Conservation (phyloP, 2,113 vertebrate genomes). For the Larimichthys crocea region DNA sequence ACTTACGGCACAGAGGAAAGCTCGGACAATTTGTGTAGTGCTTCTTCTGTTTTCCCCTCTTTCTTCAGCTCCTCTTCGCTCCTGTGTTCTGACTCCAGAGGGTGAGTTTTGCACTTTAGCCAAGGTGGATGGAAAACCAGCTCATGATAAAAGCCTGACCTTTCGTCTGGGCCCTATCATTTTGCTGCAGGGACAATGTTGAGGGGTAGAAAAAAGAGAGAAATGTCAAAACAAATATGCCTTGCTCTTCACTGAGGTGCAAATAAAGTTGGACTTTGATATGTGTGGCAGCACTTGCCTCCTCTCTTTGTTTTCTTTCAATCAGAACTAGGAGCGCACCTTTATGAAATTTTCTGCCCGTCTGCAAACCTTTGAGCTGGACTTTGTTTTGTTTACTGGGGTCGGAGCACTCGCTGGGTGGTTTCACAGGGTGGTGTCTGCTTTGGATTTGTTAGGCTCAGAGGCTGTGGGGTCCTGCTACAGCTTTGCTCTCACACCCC, state of each 20-base stretch:
- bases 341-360: slow-evolving; percentile 12
- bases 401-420: slow-evolving; percentile 11
- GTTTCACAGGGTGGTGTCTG: slow-evolving; percentile 36
- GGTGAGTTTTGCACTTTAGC: slow-evolving; percentile 29
- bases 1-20: slow-evolving; percentile 29
- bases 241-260: slow-evolving; percentile 49
- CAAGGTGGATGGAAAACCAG: slow-evolving; percentile 55
- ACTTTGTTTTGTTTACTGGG: slow-evolving; percentile 23
- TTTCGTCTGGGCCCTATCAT: slow-evolving; percentile 66
- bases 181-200: slow-evolving; percentile 53
- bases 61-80: slow-evolving; percentile 17
- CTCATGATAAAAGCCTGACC: slow-evolving; percentile 71
- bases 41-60: background rate
- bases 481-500: slow-evolving; percentile 30
- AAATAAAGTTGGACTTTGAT: slow-evolving; percentile 43
- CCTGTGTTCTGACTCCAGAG: slow-evolving; percentile 17
- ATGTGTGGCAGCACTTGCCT: slow-evolving; percentile 16
- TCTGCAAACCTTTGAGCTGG: slow-evolving; percentile 10
- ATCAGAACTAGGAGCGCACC: background rate
- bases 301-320: slow-evolving; percentile 22
- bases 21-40: slow-evolving; percentile 15
- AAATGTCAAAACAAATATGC: slow-evolving; percentile 65
- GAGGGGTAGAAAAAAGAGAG: slow-evolving; percentile 27
- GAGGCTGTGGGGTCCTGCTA: slow-evolving; percentile 32
- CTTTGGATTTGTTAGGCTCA: slow-evolving; percentile 47